These are phyloP conservation scores for Anthophora plumipes DNA, from an alignment of 2,888 invertebrate genomes.

Conservation along the genomic window DNA sequence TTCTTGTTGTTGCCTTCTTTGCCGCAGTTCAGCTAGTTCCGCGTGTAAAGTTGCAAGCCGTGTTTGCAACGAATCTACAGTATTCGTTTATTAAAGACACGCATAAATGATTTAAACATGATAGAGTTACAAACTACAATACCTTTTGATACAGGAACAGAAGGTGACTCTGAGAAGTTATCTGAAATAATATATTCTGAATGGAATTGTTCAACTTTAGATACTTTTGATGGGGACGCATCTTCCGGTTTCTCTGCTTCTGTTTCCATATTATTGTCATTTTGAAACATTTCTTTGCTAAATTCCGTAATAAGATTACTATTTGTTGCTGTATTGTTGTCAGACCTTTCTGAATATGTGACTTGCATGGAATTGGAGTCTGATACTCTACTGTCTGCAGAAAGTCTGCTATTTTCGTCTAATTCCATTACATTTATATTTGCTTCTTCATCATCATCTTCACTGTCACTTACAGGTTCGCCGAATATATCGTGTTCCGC, in stretches of 20 bases:
- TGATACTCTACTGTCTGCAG: slow-evolving; percentile 90
- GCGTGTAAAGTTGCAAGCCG: slow-evolving; percentile 90
- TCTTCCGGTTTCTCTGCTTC: slow-evolving; percentile 73
- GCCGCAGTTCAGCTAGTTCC: slow-evolving; percentile 91
- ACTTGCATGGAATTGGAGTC: slow-evolving; percentile 88
- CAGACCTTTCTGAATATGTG: slow-evolving; percentile 79
- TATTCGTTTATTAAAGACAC: background rate
- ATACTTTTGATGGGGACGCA: slow-evolving; percentile 62
- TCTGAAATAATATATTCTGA: slow-evolving; percentile 81
- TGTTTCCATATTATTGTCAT: slow-evolving; percentile 59
- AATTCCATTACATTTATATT: slow-evolving; percentile 90
- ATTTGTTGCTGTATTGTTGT: slow-evolving; percentile 71
- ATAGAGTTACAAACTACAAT: slow-evolving; percentile 7
- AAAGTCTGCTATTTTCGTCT: slow-evolving; percentile 91
- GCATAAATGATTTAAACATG: background rate
- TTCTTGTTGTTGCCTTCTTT: slow-evolving; percentile 91
- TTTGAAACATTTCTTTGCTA: slow-evolving; percentile 87
- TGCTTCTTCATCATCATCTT: slow-evolving; percentile 91
- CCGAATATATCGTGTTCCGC: slow-evolving; percentile 96
- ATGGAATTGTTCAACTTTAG: slow-evolving; percentile 80
- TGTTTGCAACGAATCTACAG: slow-evolving; percentile 85
- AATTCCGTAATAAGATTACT: slow-evolving; percentile 87
- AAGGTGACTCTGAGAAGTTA: slow-evolving; percentile 72
- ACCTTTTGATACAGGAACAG: slow-evolving; percentile 73
- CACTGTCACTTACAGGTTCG: slow-evolving; percentile 95